Percentiles rank a stretch among this genome's conserved stretches.
phyloP scores from a whole-genome alignment of 1,140 invertebrate species.

The Drosophila yakuba region DNA sequence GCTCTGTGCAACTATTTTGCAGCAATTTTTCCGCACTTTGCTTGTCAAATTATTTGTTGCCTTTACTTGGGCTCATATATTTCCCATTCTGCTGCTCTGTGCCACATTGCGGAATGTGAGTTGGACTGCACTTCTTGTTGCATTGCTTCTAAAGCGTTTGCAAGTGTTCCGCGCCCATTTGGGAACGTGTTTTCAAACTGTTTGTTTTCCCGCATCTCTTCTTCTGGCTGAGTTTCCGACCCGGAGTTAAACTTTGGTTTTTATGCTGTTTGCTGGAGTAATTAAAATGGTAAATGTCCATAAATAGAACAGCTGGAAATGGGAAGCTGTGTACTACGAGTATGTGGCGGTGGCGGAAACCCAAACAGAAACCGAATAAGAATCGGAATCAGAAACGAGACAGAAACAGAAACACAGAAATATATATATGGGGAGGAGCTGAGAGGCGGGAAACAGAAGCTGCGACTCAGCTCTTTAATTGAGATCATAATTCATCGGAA shows the following conservation, averaged over 20 bases:
- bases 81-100: slow-evolving; percentile 2
- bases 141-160: slow-evolving; percentile 23
- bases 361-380: neutral
- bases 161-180: slow-evolving; percentile 37
- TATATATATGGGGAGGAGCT: neutral
- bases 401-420: slow-evolving; percentile 11
- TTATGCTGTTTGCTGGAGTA: slow-evolving; percentile 50
- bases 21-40: slow-evolving; percentile 41
- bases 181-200: slow-evolving; percentile 57
- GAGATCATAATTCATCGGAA: slow-evolving; percentile 74
- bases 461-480: slow-evolving; percentile 61
- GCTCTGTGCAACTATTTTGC: slow-evolving; percentile 47
- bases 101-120: slow-evolving; percentile 30
- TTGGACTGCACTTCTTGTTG: slow-evolving; percentile 6
- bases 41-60: slow-evolving; percentile 59
- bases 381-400: slow-evolving; percentile 8
- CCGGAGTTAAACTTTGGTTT: slow-evolving; percentile 21
- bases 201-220: slow-evolving; percentile 18
- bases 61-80: slow-evolving; percentile 6
- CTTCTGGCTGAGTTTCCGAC: neutral
- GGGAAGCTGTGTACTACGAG: slow-evolving; percentile 12
- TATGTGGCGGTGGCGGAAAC: neutral
- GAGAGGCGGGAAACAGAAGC: slow-evolving; percentile 5
- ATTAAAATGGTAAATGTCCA: slow-evolving; percentile 59
- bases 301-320: slow-evolving; percentile 45